A percentile compares a stretch with the other conserved stretches of the same genome.
phyloP scores from a whole-genome alignment of 2,113 vertebrate genomes.

The Malurus cyaneus region DNA sequence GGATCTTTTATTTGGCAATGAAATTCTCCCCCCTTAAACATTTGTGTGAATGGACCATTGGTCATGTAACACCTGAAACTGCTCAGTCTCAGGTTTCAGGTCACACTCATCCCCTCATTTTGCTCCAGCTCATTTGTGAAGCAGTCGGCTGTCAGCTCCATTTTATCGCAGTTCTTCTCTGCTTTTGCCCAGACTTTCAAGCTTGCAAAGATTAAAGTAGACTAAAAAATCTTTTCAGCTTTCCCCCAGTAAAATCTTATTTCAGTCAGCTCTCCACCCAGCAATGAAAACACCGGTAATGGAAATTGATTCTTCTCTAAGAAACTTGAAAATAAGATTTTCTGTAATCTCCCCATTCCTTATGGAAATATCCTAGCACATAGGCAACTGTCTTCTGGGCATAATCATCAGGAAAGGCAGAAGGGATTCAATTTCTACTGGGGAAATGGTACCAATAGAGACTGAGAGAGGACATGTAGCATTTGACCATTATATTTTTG shows the following conservation, averaged over 20 bases:
- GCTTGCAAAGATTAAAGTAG: not conserved
- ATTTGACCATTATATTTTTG: accelerated
- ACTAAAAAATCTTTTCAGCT: not conserved
- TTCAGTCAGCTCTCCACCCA: not conserved
- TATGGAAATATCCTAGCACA: not conserved
- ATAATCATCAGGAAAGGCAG: not conserved
- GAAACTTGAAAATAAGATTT: not conserved
- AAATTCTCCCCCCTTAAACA: not conserved
- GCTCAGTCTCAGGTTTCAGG: not conserved
- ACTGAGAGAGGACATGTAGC: not conserved
- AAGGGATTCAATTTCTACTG: not conserved
- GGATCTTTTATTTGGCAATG: not conserved
- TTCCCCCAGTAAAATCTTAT: not conserved
- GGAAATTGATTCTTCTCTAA: not conserved
- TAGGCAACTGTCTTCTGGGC: not conserved
- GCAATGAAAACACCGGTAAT: not conserved
- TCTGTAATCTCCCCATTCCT: not conserved
- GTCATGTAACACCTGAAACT: not conserved
- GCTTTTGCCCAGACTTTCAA: not conserved
- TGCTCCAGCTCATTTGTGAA: not conserved
- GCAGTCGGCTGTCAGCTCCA: not conserved
- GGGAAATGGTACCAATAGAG: not conserved
- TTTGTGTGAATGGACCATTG: not conserved
- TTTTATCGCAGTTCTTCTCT: not conserved
- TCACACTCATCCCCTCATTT: not conserved